Evolutionary conservation across 2,113 vertebrate genomes (phyloP).

Genomic region (Crotalus viridis): DNA sequence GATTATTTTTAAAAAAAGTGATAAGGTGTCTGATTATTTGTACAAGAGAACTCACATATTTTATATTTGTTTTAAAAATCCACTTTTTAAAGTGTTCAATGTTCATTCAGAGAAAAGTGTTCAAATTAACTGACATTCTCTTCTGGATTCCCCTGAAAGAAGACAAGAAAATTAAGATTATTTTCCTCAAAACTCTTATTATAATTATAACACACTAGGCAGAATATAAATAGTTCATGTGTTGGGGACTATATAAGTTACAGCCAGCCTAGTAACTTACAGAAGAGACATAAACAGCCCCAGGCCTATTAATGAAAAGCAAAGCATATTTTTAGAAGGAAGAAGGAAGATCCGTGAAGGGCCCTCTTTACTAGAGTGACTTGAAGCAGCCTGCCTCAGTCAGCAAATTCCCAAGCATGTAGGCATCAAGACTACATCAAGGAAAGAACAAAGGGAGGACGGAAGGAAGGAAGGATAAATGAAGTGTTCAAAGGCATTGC

Average conservation of each 20-base stretch:
- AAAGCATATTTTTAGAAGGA: not conserved
- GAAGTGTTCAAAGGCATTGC: not conserved
- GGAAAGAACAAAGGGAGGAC: not conserved
- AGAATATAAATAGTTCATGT: constrained; percentile 17
- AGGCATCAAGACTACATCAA: not conserved
- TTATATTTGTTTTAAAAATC: not conserved
- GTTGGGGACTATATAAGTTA: not conserved
- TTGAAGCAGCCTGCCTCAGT: constrained; percentile 1
- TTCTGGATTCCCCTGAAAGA: not conserved
- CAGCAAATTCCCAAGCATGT: not conserved
- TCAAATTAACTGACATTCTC: not conserved
- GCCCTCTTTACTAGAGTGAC: not conserved
- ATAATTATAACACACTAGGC: not conserved
- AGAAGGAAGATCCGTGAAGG: not conserved
- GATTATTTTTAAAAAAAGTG: constrained; percentile 2
- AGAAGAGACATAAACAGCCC: not conserved
- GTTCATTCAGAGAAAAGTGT: not conserved
- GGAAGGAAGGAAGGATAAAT: not conserved
- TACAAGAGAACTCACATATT: constrained; percentile 2
- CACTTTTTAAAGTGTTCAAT: not conserved
- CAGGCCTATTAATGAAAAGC: not conserved
- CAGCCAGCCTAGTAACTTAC: not conserved
- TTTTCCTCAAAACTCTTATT: constrained; percentile 21
- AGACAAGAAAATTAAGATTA: constrained; percentile 5
- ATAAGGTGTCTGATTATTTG: constrained; percentile 14